Conservation (phyloP, 2,797 vertebrate genomes). For the Acipenser oxyrinchus region DNA sequence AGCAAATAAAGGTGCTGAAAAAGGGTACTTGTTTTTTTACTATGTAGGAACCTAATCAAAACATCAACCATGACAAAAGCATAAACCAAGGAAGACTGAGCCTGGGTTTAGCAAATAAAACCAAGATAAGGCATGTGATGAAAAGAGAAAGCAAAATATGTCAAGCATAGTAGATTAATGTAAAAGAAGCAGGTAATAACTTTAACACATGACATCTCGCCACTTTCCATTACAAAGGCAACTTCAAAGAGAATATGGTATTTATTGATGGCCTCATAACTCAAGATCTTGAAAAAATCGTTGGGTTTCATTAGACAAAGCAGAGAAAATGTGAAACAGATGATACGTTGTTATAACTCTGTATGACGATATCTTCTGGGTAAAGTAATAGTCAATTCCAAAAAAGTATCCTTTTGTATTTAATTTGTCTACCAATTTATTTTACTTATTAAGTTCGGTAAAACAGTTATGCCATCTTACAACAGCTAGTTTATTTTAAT, state of each 20-base stretch:
- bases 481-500: not conserved
- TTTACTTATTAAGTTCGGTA: not conserved
- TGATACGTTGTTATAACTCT: constrained; percentile 42
- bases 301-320: constrained; percentile 65
- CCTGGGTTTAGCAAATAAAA: constrained; percentile 20
- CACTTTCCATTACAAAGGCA: constrained; percentile 54
- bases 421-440: constrained; percentile 6
- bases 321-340: constrained; percentile 65
- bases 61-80: too few relatives aligned
- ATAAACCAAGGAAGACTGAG: too few relatives aligned
- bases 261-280: constrained; percentile 66
- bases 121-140: constrained; percentile 54
- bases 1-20: too few relatives aligned
- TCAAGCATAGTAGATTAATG: constrained; percentile 51
- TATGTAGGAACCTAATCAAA: too few relatives aligned
- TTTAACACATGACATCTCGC: constrained; percentile 64
- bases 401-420: constrained; percentile 2
- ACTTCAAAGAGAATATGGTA: constrained; percentile 69
- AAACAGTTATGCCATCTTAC: not conserved
- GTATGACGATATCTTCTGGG: constrained; percentile 16
- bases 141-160: constrained; percentile 39
- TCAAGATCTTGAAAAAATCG: constrained; percentile 58
- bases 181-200: constrained; percentile 60
- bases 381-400: constrained; percentile 7
- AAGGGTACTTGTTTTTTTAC: too few relatives aligned